Evolutionary conservation across 2,797 vertebrate genomes (phyloP).

Genomic region (Falco columbarius): DNA sequence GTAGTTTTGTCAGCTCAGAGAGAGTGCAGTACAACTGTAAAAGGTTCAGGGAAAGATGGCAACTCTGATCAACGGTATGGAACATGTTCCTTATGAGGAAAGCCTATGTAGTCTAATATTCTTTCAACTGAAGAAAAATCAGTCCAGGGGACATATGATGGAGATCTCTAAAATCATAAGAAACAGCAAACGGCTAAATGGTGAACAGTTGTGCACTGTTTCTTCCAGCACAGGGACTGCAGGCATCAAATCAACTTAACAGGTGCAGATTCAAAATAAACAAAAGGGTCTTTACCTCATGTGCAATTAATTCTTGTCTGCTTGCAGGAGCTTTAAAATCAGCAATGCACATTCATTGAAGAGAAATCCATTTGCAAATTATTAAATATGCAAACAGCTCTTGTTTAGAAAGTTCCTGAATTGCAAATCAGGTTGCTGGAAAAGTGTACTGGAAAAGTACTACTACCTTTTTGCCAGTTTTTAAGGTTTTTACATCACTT

Average conservation of each 20-base stretch:
- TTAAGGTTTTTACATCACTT: not conserved
- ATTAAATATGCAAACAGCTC: not conserved
- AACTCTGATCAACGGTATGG: not conserved
- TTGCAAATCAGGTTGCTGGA: not conserved
- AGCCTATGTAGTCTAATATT: not conserved
- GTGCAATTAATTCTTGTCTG: not conserved
- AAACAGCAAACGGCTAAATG: not conserved
- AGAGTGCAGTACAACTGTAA: not conserved
- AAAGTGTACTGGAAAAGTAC: not conserved
- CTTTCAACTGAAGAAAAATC: not conserved
- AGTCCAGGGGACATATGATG: not conserved
- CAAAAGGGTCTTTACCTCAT: not conserved
- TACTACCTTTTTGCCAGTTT: not conserved
- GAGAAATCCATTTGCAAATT: not conserved
- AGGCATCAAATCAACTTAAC: not conserved
- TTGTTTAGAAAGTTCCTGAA: not conserved
- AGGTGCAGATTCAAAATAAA: not conserved
- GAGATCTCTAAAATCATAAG: not conserved
- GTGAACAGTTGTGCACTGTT: not conserved
- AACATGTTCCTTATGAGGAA: not conserved
- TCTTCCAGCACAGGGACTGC: not conserved
- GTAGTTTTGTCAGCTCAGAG: not conserved
- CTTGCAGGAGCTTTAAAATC: not conserved
- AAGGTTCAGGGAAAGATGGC: not conserved
- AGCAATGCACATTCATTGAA: not conserved